Percentiles rank a stretch among this genome's conserved stretches.
These are phyloP conservation scores for Penelope pileata DNA, from an alignment of 2,113 vertebrate genomes.

Conservation along the genomic window DNA sequence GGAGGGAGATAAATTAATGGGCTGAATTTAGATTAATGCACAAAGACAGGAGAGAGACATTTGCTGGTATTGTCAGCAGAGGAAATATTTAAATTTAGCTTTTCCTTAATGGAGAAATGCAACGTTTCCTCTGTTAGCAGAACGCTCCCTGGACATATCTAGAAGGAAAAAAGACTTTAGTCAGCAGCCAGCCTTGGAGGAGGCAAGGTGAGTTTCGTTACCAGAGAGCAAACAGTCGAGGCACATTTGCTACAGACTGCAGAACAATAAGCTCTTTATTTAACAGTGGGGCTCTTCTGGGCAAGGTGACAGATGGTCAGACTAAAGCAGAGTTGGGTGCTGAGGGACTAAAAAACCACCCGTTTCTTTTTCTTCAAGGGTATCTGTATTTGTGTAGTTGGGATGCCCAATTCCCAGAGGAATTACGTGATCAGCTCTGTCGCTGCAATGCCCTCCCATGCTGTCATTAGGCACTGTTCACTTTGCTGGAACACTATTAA, in stretches of 20 bases:
- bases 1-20: background rate
- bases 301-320: conserved; percentile 26
- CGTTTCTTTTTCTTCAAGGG: background rate
- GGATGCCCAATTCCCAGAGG: background rate
- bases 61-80: conserved; percentile 27
- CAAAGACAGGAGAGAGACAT: conserved; percentile 22
- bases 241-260: background rate
- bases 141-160: conserved; percentile 14
- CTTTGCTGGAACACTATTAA: background rate
- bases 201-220: conserved; percentile 1
- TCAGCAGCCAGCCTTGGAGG: conserved; percentile 24
- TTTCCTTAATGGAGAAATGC: conserved; percentile 24
- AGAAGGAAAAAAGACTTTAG: background rate
- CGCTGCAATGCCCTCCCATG: background rate
- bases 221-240: background rate
- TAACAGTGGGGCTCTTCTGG: background rate
- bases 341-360: background rate
- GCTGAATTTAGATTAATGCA: conserved; percentile 29
- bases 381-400: background rate
- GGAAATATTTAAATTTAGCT: conserved; percentile 46
- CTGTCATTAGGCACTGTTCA: background rate
- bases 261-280: background rate
- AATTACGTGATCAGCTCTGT: background rate
- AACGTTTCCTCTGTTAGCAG: conserved; percentile 13
- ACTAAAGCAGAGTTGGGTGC: conserved; percentile 3